A percentile compares a stretch with the other conserved stretches of the same genome.
These are phyloP conservation scores for Megaceryle alcyon DNA, from an alignment of 2,797 vertebrate species.

Conservation along the genomic window DNA sequence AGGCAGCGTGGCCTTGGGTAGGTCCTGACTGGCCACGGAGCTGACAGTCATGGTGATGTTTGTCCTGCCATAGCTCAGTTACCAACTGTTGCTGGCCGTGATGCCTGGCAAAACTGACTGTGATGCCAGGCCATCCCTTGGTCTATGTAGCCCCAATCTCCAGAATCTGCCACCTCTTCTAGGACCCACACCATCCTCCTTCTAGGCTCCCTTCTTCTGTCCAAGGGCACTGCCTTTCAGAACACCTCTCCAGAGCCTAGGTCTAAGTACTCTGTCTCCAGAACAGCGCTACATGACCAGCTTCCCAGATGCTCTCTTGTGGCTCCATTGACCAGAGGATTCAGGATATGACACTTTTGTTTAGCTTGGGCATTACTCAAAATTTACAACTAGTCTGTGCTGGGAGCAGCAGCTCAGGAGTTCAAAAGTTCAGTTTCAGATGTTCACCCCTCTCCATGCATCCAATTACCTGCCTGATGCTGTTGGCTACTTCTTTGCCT, in stretches of 20 bases:
- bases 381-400: not conserved
- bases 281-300: rapidly evolving
- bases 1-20: not conserved
- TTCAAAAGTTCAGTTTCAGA: not conserved
- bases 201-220: not conserved
- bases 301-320: not conserved
- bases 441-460: rapidly evolving
- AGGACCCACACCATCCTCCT: not conserved
- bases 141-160: not conserved
- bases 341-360: not conserved
- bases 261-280: not conserved
- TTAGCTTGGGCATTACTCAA: not conserved
- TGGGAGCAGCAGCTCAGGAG: not conserved
- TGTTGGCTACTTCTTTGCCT: not conserved
- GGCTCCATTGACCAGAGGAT: not conserved
- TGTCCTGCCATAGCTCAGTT: not conserved
- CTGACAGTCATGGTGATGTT: too few species aligned
- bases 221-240: not conserved
- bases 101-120: not conserved
- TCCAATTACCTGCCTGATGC: not conserved
- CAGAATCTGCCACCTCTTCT: not conserved
- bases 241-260: not conserved
- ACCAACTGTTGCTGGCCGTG: not conserved
- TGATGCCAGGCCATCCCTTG: not conserved
- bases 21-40: not conserved